A percentile compares a stretch with the other conserved stretches of the same genome.
Conservation (phyloP, 1,140 invertebrate species). For the Drosophila hydei region DNA sequence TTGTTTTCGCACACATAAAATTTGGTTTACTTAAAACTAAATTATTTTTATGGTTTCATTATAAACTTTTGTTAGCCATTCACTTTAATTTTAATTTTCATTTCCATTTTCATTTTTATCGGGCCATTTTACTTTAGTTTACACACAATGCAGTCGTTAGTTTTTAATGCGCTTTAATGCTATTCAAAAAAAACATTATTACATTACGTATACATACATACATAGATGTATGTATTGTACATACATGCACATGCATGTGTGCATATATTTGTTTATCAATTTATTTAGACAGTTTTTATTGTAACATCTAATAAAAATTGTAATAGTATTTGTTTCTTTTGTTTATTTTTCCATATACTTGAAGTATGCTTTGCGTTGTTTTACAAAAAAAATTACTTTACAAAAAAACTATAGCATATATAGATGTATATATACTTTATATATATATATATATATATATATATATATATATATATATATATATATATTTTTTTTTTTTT, state of each 20-base stretch:
- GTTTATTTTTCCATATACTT: constrained; percentile 27
- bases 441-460: not conserved
- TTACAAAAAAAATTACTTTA: constrained; percentile 40
- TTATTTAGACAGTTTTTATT: constrained; percentile 17
- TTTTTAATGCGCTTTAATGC: constrained; percentile 37
- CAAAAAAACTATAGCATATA: constrained; percentile 36
- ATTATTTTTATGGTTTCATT: constrained; percentile 22
- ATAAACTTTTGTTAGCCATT: constrained; percentile 11
- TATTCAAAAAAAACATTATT: constrained; percentile 38
- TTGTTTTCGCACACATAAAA: constrained; percentile 31
- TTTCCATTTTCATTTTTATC: constrained; percentile 13
- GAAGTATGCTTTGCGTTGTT: constrained; percentile 26
- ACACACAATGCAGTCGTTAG: constrained; percentile 53
- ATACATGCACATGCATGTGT: not conserved
- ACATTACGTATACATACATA: not conserved
- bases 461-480: not conserved
- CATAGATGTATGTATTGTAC: not conserved
- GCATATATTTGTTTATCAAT: constrained; percentile 2
- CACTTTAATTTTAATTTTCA: constrained; percentile 4
- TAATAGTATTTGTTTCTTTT: constrained; percentile 7
- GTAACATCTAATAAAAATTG: constrained; percentile 44
- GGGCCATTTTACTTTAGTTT: constrained; percentile 30
- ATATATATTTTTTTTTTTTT: too few species aligned
- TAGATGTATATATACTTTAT: constrained; percentile 13
- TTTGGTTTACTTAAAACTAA: constrained; percentile 30